These are phyloP conservation scores for Catostylus mosaicus DNA, from an alignment of 30 jellyfish, hydroid and myxozoan species.

Conservation along the genomic window DNA sequence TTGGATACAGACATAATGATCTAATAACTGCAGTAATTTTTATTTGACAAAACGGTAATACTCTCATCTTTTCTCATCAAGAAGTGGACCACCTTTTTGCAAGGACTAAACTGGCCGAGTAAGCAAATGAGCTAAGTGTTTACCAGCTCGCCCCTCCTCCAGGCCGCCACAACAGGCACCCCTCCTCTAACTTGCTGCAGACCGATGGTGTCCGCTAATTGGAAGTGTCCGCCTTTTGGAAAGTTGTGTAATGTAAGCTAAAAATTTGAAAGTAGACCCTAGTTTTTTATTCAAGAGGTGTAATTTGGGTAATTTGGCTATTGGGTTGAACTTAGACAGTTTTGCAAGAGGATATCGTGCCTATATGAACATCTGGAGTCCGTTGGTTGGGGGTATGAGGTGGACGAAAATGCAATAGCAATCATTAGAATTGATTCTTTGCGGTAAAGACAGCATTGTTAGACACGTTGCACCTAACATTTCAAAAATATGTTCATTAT, in stretches of 20 bases:
- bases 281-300: neutral
- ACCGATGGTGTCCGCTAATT: slow-evolving; percentile 44
- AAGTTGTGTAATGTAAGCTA: slow-evolving; percentile 14
- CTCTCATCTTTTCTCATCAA: too few relatives aligned
- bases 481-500: slow-evolving; percentile 8
- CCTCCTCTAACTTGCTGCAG: too few relatives aligned
- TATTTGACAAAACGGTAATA: too few relatives aligned
- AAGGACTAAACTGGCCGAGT: too few relatives aligned
- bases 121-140: too few relatives aligned
- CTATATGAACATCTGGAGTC: slow-evolving; percentile 6
- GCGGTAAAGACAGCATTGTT: slow-evolving; percentile 37
- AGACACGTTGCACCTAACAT: too few relatives aligned
- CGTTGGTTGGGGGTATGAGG: neutral
- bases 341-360: neutral
- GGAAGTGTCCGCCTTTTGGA: slow-evolving; percentile 38
- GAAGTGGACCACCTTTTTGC: too few relatives aligned
- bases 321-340: slow-evolving; percentile 9
- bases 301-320: slow-evolving; percentile 1
- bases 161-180: too few relatives aligned
- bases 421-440: slow-evolving; percentile 14
- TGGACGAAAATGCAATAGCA: slow-evolving; percentile 32
- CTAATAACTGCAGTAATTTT: too few relatives aligned
- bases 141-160: too few relatives aligned
- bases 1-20: too few relatives aligned
- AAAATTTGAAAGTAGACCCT: slow-evolving; percentile 1